Conservation (phyloP, 1,140 invertebrate genomes). For the Zaprionus ghesquierei region DNA sequence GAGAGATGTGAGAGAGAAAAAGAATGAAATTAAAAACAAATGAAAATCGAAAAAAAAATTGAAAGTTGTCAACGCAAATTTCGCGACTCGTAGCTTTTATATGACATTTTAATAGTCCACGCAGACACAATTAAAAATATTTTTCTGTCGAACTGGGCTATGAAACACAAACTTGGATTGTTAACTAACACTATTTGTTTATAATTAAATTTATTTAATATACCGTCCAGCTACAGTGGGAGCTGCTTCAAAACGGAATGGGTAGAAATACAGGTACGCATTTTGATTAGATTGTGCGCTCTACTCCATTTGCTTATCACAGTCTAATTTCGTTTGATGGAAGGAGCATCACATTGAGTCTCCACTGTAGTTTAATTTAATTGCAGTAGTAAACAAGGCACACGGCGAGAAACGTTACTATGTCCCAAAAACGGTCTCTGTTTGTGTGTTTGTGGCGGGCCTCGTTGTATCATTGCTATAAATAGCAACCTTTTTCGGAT, state of each 20-base stretch:
- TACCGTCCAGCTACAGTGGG: not conserved
- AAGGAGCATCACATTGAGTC: not conserved
- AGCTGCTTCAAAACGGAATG: not conserved
- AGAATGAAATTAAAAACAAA: conserved; percentile 9
- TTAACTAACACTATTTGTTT: conserved; percentile 1
- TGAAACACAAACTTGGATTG: not conserved
- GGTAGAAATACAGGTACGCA: too few species aligned
- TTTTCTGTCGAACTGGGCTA: not conserved
- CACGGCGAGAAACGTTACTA: conserved; percentile 66
- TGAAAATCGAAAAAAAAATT: conserved; percentile 4
- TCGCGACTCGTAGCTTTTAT: conserved; percentile 15
- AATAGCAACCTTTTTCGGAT: conserved; percentile 67
- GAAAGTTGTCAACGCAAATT: conserved; percentile 40
- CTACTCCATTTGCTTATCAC: not conserved
- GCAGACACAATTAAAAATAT: not conserved
- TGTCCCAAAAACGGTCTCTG: conserved; percentile 29
- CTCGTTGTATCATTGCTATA: conserved; percentile 71
- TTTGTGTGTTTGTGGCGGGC: not conserved
- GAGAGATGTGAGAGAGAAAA: too few species aligned
- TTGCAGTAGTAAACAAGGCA: conserved; percentile 67
- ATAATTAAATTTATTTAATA: conserved; percentile 6
- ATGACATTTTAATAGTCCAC: conserved; percentile 22
- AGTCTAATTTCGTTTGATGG: not conserved
- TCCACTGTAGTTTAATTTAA: conserved; percentile 63
- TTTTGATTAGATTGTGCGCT: not conserved